Evolutionary conservation across 2,797 vertebrate species (phyloP).

Genomic region (Phylloscopus collybita): DNA sequence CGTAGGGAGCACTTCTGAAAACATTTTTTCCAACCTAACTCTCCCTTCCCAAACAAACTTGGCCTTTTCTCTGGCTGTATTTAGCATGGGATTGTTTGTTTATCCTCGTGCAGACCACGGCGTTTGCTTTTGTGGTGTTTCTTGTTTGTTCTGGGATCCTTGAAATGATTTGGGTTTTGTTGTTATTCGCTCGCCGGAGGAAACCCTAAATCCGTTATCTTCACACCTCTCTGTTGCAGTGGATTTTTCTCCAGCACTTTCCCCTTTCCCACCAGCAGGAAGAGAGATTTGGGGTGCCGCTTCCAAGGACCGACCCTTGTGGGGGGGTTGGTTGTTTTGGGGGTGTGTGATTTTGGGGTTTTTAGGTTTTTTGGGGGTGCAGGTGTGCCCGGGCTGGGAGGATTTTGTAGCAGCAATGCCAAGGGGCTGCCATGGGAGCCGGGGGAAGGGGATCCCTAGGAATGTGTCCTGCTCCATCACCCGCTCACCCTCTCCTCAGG

Average conservation of each 20-base stretch:
- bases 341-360: not conserved
- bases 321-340: accelerated
- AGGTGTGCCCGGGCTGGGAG: not conserved
- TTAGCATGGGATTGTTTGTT: not conserved
- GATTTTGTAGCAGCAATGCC: not conserved
- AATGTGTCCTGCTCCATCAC: not conserved
- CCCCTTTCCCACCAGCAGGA: accelerated
- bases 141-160: not conserved
- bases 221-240: not conserved
- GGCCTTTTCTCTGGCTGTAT: not conserved
- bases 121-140: not conserved
- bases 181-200: not conserved
- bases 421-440: not conserved
- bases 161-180: not conserved
- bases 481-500: not conserved
- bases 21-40: not conserved
- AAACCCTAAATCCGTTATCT: not conserved
- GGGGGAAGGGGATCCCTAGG: not conserved
- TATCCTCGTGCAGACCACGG: not conserved
- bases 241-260: not conserved
- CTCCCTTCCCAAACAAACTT: not conserved
- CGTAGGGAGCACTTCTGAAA: not conserved
- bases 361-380: not conserved
- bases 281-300: accelerated
- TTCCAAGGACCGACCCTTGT: accelerated